phyloP scores from a whole-genome alignment of 1,140 invertebrate species.

The Vanessa tameamea region DNA sequence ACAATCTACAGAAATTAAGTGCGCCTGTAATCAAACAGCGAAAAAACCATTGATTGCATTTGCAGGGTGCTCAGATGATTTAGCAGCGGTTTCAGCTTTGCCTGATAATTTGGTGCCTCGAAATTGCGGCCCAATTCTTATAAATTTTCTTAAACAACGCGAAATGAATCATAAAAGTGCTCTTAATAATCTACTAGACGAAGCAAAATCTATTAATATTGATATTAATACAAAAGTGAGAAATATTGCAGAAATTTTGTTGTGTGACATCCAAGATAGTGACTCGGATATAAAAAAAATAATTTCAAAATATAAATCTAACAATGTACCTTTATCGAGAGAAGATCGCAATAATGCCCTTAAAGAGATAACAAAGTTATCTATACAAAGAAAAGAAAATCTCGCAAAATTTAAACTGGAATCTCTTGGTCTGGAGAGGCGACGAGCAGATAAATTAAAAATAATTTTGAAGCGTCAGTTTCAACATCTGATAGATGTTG shows the following conservation, averaged over 20 bases:
- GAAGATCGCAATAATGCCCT: slow-evolving; percentile 43
- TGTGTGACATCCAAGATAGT: slow-evolving; percentile 52
- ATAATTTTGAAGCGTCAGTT: slow-evolving; percentile 57
- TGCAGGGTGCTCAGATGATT: slow-evolving; percentile 53
- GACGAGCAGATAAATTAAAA: slow-evolving; percentile 53
- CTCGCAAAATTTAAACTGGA: slow-evolving; percentile 53
- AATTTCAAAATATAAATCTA: slow-evolving; percentile 33
- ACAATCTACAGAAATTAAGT: background rate
- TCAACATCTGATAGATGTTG: slow-evolving; percentile 49
- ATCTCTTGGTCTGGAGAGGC: slow-evolving; percentile 55
- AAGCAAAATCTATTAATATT: slow-evolving; percentile 46
- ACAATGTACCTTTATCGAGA: slow-evolving; percentile 26
- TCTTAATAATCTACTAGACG: slow-evolving; percentile 39
- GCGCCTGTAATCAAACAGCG: background rate
- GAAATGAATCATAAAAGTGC: slow-evolving; percentile 49
- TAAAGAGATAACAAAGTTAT: slow-evolving; percentile 45
- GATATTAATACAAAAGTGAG: slow-evolving; percentile 54
- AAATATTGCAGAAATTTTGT: slow-evolving; percentile 51
- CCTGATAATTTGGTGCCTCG: slow-evolving; percentile 55
- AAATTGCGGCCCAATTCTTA: slow-evolving; percentile 51
- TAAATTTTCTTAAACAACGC: slow-evolving; percentile 57
- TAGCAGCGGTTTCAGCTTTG: slow-evolving; percentile 53
- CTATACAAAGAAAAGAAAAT: slow-evolving; percentile 41
- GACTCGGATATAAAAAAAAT: slow-evolving; percentile 50
- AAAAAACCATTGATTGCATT: slow-evolving; percentile 20